Evolutionary conservation across 2,888 invertebrate species (phyloP), one percentile per base, ranked within the genome.

Genomic region (Hirtodrosophila cameraria): DNA sequence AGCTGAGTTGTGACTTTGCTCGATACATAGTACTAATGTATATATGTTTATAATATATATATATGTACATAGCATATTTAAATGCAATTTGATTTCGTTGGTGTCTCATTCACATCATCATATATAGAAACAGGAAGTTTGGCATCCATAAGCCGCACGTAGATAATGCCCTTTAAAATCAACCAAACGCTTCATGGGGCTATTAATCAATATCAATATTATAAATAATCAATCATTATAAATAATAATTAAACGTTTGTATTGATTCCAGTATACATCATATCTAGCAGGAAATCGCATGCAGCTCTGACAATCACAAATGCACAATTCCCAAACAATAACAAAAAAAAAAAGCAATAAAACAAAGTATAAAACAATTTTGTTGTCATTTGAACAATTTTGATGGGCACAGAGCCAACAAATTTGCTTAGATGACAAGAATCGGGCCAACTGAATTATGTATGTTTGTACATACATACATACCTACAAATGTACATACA

Each of bases 331-430:
- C n/a, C 27, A 30, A 39, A 38, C 41, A 41, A n/a, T 4, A 12
- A 46, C 25, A 30, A 25, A 46, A 35, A 41, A 16, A 42, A 27
- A 20, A 36, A 13, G 25, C 1, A 46, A 31, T 8, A 13, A 20
- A 42, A 31, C 16, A 20, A 42, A 41, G 53, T 12, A 27, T 13
- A 39, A 63, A 49, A 46, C 23, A 49, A 35, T 43, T 45, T 42
- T 27, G 39, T 49, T 48, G 38, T 49, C 52, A 49, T 49, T 73
- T 52, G 54, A 33, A 43, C 50, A 67, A 67, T 67, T 67, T n/a
- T 33, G 25, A 35, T 60, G 73, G 60, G 73, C 73, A 48, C 2
- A 23, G 9, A 31, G 69, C 61, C 74, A 73, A 55, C 28, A 52
- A 67, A 70, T 55, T 31, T 55, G n/a, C 39, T 55, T 31, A 39